Base-by-base conservation (phyloP, 2,888 invertebrate species). In the Drosophila fungiperda region DNA sequence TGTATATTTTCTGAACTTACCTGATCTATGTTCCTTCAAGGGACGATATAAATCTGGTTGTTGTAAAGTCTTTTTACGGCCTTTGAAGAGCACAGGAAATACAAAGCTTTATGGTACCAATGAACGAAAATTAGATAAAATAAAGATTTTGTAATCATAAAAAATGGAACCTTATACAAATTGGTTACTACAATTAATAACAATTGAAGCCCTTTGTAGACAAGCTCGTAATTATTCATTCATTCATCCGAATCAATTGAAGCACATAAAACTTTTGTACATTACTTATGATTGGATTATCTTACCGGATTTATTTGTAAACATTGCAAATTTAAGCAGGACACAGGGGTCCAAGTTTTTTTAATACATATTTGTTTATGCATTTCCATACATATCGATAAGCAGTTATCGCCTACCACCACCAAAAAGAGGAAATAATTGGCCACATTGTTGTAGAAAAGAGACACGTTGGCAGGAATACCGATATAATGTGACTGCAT, bases 31-130 rank as follows among this genome's bases (percentile, higher is more conserved):
- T 29, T 93, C 94, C 50, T 93, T 94, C 54, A 96, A 94, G 0
- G 97, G 95, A 79, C 95, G 95, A 87, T 96, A 96, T 45, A 98
- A 93, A 92, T 98, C 98, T 38, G 95, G 94, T 53, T 95, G 94
- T 76, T 96, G 96, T 60, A 98, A 92, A 53, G 95, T 95, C 83
- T 96, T 95, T 67, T 94, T 94, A 80, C 95, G 95, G 0, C 97
- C 97, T 89, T 95, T 95, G 80, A 95, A 95, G 92, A 97, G 97
- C 78, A 97, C 93, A 3, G 95, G 96, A 85, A 96, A 93, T 62
- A 96, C 96, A 95, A 97, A 98, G 93, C 96, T 96, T 61, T 15
- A 58, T 17, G 20, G 3, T 52, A 52, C 4, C 4, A 2, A 38
- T 11, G 3, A 15, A 36, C 17, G 36, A 26, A 29, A 29, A 50